Conservation (phyloP, 1,140 invertebrate species). For the Battus philenor region DNA sequence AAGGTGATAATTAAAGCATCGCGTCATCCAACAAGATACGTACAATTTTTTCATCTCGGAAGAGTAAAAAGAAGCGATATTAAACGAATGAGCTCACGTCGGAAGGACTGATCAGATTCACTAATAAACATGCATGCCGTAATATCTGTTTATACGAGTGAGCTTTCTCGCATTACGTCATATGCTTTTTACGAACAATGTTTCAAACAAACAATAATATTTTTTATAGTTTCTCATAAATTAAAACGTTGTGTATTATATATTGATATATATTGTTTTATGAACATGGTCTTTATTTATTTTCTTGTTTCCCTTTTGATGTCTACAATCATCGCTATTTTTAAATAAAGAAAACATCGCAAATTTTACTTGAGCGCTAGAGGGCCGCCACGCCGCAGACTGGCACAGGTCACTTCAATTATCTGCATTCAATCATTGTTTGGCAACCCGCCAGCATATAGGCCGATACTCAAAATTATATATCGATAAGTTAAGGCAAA, state of each 20-base stretch:
- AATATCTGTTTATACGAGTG: slow-evolving; percentile 8
- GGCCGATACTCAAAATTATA: slow-evolving; percentile 1
- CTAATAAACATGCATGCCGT: not conserved
- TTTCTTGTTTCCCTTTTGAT: no score
- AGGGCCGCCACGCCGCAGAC: not conserved
- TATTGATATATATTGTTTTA: no score
- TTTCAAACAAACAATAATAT: no score
- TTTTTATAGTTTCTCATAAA: no score
- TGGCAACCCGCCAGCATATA: slow-evolving; percentile 1
- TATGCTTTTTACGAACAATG: no score
- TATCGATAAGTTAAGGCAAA: not conserved
- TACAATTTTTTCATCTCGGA: slow-evolving; percentile 15
- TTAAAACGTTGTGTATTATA: no score
- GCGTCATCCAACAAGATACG: slow-evolving; percentile 8
- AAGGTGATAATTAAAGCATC: not conserved
- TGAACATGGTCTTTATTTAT: no score
- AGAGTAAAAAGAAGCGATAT: not conserved
- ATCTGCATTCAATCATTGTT: slow-evolving; percentile 9
- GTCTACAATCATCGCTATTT: no score
- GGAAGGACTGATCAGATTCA: not conserved
- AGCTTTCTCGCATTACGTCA: slow-evolving; percentile 5
- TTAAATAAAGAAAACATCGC: no score
- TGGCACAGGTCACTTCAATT: slow-evolving; percentile 10
- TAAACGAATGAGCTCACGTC: not conserved
- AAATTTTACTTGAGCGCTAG: no score